phyloP scores from a whole-genome alignment of 2,888 invertebrate species.

The Brachynemurus nebulosus region DNA sequence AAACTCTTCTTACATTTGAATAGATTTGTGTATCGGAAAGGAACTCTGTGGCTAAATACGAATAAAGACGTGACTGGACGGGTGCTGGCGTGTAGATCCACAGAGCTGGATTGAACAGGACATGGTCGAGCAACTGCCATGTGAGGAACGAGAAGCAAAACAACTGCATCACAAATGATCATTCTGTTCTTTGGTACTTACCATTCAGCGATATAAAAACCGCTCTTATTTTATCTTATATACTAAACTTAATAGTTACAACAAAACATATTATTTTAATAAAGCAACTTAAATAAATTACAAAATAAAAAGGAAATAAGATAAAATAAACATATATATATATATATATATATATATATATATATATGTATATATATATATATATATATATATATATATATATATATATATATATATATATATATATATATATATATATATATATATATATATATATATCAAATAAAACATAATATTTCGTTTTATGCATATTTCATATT shows the following conservation, averaged over 20 bases:
- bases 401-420: too few species aligned
- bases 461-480: too few species aligned
- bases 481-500: too few species aligned
- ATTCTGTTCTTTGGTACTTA: conserved; percentile 39
- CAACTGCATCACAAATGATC: conserved; percentile 59
- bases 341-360: too few species aligned
- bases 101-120: conserved; percentile 96
- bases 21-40: conserved; percentile 95
- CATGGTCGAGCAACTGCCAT: conserved; percentile 96
- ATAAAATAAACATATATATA: too few species aligned
- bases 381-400: too few species aligned
- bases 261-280: too few species aligned
- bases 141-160: conserved; percentile 83
- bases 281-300: too few species aligned
- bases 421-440: too few species aligned
- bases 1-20: conserved; percentile 89
- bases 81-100: conserved; percentile 98
- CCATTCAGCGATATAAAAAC: conserved; percentile 23
- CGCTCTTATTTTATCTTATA: not conserved
- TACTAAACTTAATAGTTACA: not conserved
- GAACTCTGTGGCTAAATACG: conserved; percentile 98
- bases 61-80: conserved; percentile 90
- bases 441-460: too few species aligned
- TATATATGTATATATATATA: too few species aligned
- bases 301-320: too few species aligned